A percentile compares a stretch with the other conserved stretches of the same genome.
Conservation (phyloP, 2,113 vertebrate genomes). For the Mungos mungo region DNA sequence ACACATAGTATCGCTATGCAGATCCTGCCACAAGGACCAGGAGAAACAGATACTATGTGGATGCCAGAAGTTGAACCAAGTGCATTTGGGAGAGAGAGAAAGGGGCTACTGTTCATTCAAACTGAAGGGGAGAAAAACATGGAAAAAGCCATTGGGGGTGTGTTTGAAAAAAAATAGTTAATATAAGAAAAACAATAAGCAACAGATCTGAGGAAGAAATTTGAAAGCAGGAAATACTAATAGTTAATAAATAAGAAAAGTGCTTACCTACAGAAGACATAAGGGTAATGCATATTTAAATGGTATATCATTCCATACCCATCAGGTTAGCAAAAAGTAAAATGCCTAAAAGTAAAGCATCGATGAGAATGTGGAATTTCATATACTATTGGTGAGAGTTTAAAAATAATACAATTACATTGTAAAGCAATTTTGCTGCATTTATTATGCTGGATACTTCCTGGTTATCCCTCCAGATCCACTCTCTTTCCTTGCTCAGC, state of each 20-base stretch:
- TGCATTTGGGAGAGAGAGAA: neutral
- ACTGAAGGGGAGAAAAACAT: neutral
- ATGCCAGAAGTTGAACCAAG: neutral
- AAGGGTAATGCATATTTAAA: neutral
- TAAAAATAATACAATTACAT: neutral
- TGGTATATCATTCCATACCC: neutral
- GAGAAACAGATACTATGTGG: neutral
- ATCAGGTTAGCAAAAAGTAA: neutral
- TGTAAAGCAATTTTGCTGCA: neutral
- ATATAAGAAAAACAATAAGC: neutral
- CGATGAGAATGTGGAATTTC: neutral
- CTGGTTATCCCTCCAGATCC: neutral
- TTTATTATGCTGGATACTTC: neutral
- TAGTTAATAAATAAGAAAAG: neutral
- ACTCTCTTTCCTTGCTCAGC: neutral
- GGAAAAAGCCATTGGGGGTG: neutral
- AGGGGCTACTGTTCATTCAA: neutral
- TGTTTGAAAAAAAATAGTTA: neutral
- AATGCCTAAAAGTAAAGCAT: neutral
- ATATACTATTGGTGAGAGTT: neutral
- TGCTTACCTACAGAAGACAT: neutral
- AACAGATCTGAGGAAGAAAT: neutral
- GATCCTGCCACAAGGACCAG: neutral
- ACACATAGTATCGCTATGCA: neutral
- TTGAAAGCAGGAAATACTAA: neutral